Conservation (phyloP, 2,113 vertebrate species). For the Diadophis punctatus region DNA sequence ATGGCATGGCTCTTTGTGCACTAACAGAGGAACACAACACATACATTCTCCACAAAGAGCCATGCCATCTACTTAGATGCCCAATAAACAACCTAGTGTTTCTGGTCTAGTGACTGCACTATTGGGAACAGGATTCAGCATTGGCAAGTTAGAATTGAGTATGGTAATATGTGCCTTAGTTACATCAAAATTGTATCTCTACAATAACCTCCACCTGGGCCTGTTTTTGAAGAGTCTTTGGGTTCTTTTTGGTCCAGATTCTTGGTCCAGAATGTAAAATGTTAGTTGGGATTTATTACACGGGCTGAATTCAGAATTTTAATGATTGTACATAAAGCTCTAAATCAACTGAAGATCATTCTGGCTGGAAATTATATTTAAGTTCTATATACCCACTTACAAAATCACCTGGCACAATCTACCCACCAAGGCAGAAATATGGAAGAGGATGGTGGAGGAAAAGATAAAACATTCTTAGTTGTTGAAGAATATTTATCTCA, state of each 20-base stretch:
- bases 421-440: neutral
- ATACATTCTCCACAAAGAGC: neutral
- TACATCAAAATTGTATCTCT: neutral
- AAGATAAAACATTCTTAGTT: neutral
- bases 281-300: neutral
- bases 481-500: neutral
- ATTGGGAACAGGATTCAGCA: neutral
- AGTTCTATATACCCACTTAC: neutral
- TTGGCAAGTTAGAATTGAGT: neutral
- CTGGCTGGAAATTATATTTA: neutral
- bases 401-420: neutral
- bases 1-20: no score
- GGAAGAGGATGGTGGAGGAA: neutral
- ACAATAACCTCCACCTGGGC: neutral
- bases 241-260: neutral
- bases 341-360: neutral
- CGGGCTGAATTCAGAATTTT: neutral
- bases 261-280: neutral
- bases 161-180: neutral
- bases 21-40: neutral
- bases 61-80: neutral
- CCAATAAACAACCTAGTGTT: neutral
- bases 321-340: neutral
- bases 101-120: neutral
- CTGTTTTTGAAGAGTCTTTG: neutral